These are phyloP conservation scores for Melanotaenia boesemani DNA, from an alignment of 2,797 vertebrate genomes.

Conservation along the genomic window DNA sequence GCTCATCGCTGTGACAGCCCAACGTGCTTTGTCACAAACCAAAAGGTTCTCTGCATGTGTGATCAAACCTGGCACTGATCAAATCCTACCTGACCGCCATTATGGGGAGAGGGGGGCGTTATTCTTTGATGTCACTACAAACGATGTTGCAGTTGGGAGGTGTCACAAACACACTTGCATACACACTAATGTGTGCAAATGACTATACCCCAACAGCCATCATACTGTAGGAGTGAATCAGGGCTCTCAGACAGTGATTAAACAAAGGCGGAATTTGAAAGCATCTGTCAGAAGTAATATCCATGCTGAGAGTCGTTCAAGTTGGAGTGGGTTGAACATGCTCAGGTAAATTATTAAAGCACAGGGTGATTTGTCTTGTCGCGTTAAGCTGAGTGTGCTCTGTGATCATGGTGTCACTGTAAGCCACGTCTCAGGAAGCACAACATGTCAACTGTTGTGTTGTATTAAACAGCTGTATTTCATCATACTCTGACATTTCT, in stretches of 20 bases:
- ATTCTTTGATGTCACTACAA: conserved; percentile 86
- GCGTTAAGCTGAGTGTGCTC: conserved; percentile 72
- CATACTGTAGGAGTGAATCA: conserved; percentile 57
- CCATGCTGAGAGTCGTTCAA: conserved; percentile 26
- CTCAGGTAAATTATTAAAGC: conserved; percentile 80
- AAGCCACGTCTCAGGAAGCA: conserved; percentile 56
- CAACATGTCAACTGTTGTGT: conserved; percentile 73
- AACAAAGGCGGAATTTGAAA: conserved; percentile 73
- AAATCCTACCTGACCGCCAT: conserved; percentile 80
- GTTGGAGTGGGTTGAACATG: conserved; percentile 62
- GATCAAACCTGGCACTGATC: conserved; percentile 85
- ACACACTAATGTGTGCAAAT: conserved; percentile 58
- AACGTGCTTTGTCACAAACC: conserved; percentile 76
- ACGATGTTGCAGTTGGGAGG: conserved; percentile 72
- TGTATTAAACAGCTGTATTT: conserved; percentile 68
- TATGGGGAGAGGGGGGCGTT: conserved; percentile 33
- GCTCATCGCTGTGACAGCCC: conserved; percentile 77
- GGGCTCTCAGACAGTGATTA: conserved; percentile 65
- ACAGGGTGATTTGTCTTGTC: conserved; percentile 75
- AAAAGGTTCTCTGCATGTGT: conserved; percentile 75
- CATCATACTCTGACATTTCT: conserved; percentile 49
- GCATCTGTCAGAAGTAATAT: conserved; percentile 76
- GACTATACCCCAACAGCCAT: conserved; percentile 44
- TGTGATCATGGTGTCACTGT: conserved; percentile 80
- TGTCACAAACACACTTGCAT: conserved; percentile 65